Evolutionary conservation across 2,113 vertebrate species (phyloP), one percentile per base, ranked within the genome.

Genomic region (Chaenocephalus aceratus): DNA sequence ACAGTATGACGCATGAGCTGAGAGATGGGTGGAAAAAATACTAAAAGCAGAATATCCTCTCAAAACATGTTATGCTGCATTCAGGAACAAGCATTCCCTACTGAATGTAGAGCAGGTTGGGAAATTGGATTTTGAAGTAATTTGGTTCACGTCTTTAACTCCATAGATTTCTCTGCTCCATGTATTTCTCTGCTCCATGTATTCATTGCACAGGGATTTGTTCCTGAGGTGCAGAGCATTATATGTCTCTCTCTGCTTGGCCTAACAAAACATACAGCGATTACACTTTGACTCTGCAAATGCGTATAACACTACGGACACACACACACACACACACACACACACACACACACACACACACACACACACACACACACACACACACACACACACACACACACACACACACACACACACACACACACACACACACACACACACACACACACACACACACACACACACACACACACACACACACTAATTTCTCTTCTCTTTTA

Each of bases 111-210:
- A 89, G 75, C 82, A 86, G 21, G 75, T 84, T 73, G 77, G 75
- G 82, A 88, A 89, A 92, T 89, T 87, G 84, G 86, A 90, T 92
- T 88, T 88, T 77, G 82, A 78, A 89, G 75, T 54, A 61, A 85
- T 86, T 87, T 88, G 86, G 77, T 90, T 52, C 10, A 75, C 61
- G 79, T 72, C 62, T 89, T 80, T 83, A 86, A 74, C 62, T 66
- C 69, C 61, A 66, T 59, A 82, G 74, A 82, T 71, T 79, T 86
- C 66, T 70, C 59, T 60, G 68, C 66, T 77, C 51, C 53, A 10
- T 23, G 72, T 58, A 48, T 85, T 91, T 86, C 66, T 70, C 59
- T 60, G 68, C 66, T 77, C 51, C 53, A 10, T 23, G 72, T 58
- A 48, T 85, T 91, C 70, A 57, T 14, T 65, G 62, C 82, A 68